Evolutionary conservation across 2,888 invertebrate genomes (phyloP).

Genomic region (Melieria picta): DNA sequence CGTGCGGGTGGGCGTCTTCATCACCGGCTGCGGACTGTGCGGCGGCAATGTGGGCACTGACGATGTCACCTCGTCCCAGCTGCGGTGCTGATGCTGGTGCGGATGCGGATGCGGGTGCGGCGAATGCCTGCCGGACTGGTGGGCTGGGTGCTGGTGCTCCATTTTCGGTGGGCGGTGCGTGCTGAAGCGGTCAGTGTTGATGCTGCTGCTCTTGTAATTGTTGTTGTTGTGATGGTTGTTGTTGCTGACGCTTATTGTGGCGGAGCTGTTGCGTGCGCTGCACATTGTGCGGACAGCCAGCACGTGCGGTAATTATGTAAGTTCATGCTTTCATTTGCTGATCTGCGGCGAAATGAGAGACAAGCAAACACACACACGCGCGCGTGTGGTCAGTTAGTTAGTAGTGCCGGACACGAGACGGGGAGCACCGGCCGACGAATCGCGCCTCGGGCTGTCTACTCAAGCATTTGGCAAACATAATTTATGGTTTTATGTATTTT

Average conservation of each 20-base stretch:
- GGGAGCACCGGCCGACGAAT: no score
- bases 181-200: background rate
- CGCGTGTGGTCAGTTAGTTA: no score
- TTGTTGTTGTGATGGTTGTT: no score
- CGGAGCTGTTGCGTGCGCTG: conserved; percentile 39
- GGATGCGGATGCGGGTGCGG: conserved; percentile 33
- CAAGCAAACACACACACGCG: background rate
- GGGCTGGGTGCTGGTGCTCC: conserved; percentile 37
- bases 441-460: no score
- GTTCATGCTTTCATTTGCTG: conserved; percentile 7
- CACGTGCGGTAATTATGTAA: background rate
- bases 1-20: conserved; percentile 52
- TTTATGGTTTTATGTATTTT: conserved; percentile 58
- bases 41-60: conserved; percentile 32
- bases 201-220: no score
- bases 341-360: background rate
- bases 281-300: conserved; percentile 37
- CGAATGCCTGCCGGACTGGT: no score
- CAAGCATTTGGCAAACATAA: conserved; percentile 48
- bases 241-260: conserved; percentile 21
- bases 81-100: conserved; percentile 49
- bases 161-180: conserved; percentile 42
- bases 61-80: conserved; percentile 53
- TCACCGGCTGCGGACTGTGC: conserved; percentile 51
- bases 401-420: no score